Evolutionary conservation across 1,140 invertebrate species (phyloP), one percentile per base, ranked within the genome.

Genomic region (Gonatopus flavifemur): DNA sequence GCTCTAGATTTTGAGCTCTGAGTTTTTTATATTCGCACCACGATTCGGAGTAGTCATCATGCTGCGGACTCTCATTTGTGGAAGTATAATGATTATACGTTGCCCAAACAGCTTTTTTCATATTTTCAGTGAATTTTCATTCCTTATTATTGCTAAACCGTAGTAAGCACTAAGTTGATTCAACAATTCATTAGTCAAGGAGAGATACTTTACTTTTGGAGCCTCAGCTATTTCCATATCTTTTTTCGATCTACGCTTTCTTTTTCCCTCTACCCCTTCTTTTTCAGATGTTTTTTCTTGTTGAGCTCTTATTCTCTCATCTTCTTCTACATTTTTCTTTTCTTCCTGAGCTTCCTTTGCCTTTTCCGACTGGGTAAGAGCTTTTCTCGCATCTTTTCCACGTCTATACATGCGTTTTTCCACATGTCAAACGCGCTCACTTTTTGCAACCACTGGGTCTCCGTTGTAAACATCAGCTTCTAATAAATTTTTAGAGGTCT

Each of bases 401-500:
- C 7, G 7, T 13, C 32, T 7, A 15, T 33, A 33, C 32, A 33
- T 33, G 5, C 32, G 7, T 33, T 33, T 33, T 13, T 33, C 15
- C n/a, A 33, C 32, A 33, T 41, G 32, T 57, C 45, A 13, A 28
- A 57, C 48, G 48, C 49, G 46, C 37, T 51, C 57, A 46, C 42
- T 46, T 42, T 53, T 53, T 24, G 31, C 30, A 12, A 52, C 37
- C 55, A n/a, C n/a, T n/a, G n/a, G n/a, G n/a, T n/a, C n/a, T n/a
- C n/a, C n/a, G n/a, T n/a, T n/a, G n/a, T n/a, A 54, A 13, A 42
- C 41, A 20, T 49, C 35, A 31, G 19, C 24, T 9, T 61, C 35
- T 20, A 32, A 15, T 38, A 59, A 20, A 13, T 22, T 41, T 48
- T 47, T 51, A 41, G 5, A 13, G 13, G 52, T 57, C 32, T n/a